phyloP scores from a whole-genome alignment of 2,888 invertebrate species.

The Aleiodes alternator region DNA sequence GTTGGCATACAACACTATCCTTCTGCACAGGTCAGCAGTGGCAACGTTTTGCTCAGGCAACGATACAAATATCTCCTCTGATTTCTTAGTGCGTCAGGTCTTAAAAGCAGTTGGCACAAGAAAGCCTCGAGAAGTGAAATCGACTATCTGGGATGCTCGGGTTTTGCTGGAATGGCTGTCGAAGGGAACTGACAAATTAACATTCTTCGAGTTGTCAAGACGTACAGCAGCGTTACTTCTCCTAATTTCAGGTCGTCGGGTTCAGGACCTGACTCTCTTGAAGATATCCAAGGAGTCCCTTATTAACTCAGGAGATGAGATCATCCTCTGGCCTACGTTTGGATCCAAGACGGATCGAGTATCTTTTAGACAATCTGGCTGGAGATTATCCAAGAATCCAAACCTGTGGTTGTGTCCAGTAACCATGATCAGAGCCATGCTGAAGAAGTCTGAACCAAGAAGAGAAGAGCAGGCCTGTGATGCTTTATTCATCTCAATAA shows the following conservation, averaged over 20 bases:
- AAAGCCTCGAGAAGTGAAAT: slow-evolving; percentile 39
- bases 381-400: slow-evolving; percentile 43
- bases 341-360: slow-evolving; percentile 49
- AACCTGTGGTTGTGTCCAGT: slow-evolving; percentile 47
- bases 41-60: slow-evolving; percentile 45
- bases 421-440: slow-evolving; percentile 28
- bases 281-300: slow-evolving; percentile 44
- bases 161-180: slow-evolving; percentile 45
- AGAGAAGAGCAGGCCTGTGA: slow-evolving; percentile 35
- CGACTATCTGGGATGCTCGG: slow-evolving; percentile 44
- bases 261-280: slow-evolving; percentile 48
- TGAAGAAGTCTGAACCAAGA: slow-evolving; percentile 37
- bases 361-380: slow-evolving; percentile 49
- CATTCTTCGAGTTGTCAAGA: slow-evolving; percentile 49
- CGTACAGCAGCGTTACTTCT: slow-evolving; percentile 45
- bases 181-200: neutral
- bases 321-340: slow-evolving; percentile 50
- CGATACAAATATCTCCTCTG: slow-evolving; percentile 29
- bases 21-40: slow-evolving; percentile 50
- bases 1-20: slow-evolving; percentile 44
- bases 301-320: slow-evolving; percentile 43
- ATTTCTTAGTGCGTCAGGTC: slow-evolving; percentile 44
- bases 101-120: slow-evolving; percentile 36
- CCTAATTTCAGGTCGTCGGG: slow-evolving; percentile 45
- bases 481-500: slow-evolving; percentile 42